Base-by-base conservation (phyloP, 2,888 invertebrate species). In the Sympetrum striolatum region DNA sequence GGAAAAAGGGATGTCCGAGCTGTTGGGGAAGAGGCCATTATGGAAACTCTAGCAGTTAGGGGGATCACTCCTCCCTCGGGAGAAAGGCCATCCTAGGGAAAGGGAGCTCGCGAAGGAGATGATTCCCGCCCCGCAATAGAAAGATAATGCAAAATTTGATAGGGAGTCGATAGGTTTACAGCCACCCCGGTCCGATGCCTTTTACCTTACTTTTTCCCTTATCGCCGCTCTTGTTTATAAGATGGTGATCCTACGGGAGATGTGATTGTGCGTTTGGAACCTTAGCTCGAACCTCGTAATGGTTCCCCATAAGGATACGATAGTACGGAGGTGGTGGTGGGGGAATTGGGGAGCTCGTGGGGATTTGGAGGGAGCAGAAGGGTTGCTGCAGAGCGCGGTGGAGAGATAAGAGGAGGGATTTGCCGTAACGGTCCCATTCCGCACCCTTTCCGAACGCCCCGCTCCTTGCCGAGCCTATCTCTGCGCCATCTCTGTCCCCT, bases 1-100 rank as follows among this genome's bases (percentile, higher is more conserved):
- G 86, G 86, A 60, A 48, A 58, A 86, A 60, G 86, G 86, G 86
- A 86, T 86, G 86, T 86, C 86, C 86, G 86, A 86, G 86, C 60
- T 86, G 86, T 35, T 37, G 86, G 60, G 37, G 64, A 86, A 86
- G 86, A 60, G 86, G 86, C 60, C 86, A 64, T 86, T 86, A 86
- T 60, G 86, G 86, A 86, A 86, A 86, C 35, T 86, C 64, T 64
- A 64, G 86, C 60, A 86, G 86, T 86, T 86, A 31, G 37, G 15
- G 31, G 82, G 82, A 31, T 37, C 35, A 58, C 37, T 12, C 86
- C 37, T 86, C 60, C 86, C 60, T 86, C 73, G 73, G 22, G 73
- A 31, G 73, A 31, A 25, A 14, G 25, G 25, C 31, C 73, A 14
- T 73, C 73, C 73, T 37, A 64, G 22, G n/a, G 60, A 86, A 86